phyloP scores from a whole-genome alignment of 1,140 invertebrate genomes.

The Chymomyza costata region DNA sequence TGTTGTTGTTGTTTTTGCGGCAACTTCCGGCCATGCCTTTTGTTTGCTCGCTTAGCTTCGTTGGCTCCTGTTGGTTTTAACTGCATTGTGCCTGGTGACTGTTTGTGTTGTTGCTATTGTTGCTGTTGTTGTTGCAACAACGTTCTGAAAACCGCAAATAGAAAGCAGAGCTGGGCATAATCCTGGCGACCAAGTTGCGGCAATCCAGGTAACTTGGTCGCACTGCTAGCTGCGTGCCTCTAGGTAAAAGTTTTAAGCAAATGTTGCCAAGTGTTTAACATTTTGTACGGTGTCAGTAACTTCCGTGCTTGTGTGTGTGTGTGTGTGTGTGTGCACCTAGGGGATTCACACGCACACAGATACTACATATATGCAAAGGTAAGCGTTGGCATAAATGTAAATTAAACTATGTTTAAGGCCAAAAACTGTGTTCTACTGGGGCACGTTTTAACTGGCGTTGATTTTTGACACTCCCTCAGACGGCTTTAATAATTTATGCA shows the following conservation, averaged over 20 bases:
- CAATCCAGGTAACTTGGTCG: not conserved
- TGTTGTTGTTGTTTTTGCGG: not conserved
- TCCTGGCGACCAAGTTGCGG: no score
- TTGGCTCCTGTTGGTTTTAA: constrained; percentile 44
- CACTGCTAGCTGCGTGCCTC: not conserved
- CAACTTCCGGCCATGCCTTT: constrained; percentile 68
- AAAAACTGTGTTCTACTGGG: no score
- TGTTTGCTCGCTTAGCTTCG: constrained; percentile 67
- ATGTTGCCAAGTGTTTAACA: constrained; percentile 74
- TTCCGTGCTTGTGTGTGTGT: constrained; percentile 47
- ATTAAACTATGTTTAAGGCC: constrained; percentile 64
- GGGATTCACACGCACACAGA: constrained; percentile 31
- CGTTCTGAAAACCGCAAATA: constrained; percentile 50
- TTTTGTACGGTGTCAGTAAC: constrained; percentile 73
- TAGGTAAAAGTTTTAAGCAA: constrained; percentile 62
- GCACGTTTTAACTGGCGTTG: constrained; percentile 45
- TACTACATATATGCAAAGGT: constrained; percentile 31
- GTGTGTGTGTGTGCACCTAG: constrained; percentile 47
- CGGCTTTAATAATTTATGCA: constrained; percentile 50
- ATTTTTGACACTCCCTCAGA: constrained; percentile 40
- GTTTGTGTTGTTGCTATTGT: constrained; percentile 38
- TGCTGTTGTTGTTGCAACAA: constrained; percentile 34
- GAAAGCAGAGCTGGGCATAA: constrained; percentile 24
- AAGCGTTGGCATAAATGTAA: constrained; percentile 73
- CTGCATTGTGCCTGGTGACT: constrained; percentile 60